phyloP scores from a whole-genome alignment of 2,888 invertebrate genomes.

The Tachina grossa region DNA sequence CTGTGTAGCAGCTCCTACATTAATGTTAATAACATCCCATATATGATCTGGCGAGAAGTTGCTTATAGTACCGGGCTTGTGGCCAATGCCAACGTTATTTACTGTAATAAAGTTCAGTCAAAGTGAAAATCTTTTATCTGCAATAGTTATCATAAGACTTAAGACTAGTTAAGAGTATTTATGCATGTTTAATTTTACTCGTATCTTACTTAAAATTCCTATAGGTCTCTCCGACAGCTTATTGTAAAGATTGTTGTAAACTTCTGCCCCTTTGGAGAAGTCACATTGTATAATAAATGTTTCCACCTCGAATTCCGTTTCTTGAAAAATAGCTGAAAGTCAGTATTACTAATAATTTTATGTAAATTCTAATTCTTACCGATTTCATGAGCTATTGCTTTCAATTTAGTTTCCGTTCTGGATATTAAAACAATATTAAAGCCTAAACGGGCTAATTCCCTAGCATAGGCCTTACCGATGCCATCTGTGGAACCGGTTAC shows the following conservation, averaged over 20 bases:
- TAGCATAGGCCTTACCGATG: conserved; percentile 93
- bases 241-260: conserved; percentile 88
- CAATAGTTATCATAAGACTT: no score
- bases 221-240: conserved; percentile 89
- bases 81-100: conserved; percentile 84
- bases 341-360: conserved; percentile 70
- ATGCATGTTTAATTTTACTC: background rate
- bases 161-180: background rate
- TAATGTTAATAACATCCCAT: conserved; percentile 93
- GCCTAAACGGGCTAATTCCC: conserved; percentile 89
- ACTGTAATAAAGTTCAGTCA: conserved; percentile 84
- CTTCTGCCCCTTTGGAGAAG: conserved; percentile 88
- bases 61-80: conserved; percentile 88
- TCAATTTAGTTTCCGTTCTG: conserved; percentile 88
- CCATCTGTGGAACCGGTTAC: conserved; percentile 95
- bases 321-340: conserved; percentile 75
- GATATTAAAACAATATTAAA: conserved; percentile 92
- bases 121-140: no score
- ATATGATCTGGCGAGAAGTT: conserved; percentile 87
- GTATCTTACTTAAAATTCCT: conserved; percentile 86
- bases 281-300: conserved; percentile 90
- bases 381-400: conserved; percentile 87
- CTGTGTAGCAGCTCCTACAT: conserved; percentile 91
- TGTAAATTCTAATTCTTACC: conserved; percentile 82
- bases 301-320: conserved; percentile 85